Base-by-base conservation (phyloP, 2,888 invertebrate species). In the Lasioglossum oenotherae region DNA sequence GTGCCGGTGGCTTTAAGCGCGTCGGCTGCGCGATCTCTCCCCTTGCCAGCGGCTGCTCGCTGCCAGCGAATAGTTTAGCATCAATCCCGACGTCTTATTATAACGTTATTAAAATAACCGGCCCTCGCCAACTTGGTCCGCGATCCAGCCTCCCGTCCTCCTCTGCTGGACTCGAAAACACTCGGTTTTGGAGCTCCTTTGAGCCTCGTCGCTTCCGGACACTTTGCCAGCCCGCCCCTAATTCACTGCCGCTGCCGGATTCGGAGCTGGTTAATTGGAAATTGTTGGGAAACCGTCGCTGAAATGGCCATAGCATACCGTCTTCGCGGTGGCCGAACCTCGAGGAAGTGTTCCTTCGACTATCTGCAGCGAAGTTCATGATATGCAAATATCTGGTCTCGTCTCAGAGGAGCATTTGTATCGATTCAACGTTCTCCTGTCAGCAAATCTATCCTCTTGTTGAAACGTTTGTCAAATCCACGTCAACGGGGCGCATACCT, bases 41-140 rank as follows among this genome's bases (percentile, higher is more conserved):
- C 80, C 84, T 79, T 72, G 79, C 79, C 35, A 71, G 83, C 87
- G 82, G 78, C 82, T 93, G 93, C 91, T 91, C 92, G 92, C 91
- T 94, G 95, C 95, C 95, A 94, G 93, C 94, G 92, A 95, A 95
- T 95, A 95, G 94, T 95, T 94, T 91, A 94, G 93, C 95, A 94
- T 95, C 95, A 95, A 95, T 95, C 93, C 93, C 93, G 92, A 94
- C 93, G 95, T 95, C 95, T 95, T 95, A 95, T 95, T 95, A 95
- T 94, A 95, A 94, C 94, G 94, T 95, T 95, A 95, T 94, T 94
- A 94, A 94, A 94, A 94, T 95, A 95, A 95, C 94, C 93, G 92
- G 90, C 90, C 92, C 91, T 91, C 91, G 90, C 89, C 88, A 87
- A 88, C 83, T 44, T 27, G 72, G 72, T 64, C 75, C 78, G 78